Base-by-base conservation (phyloP, 2,888 invertebrate genomes). In the Erebia ligea region DNA sequence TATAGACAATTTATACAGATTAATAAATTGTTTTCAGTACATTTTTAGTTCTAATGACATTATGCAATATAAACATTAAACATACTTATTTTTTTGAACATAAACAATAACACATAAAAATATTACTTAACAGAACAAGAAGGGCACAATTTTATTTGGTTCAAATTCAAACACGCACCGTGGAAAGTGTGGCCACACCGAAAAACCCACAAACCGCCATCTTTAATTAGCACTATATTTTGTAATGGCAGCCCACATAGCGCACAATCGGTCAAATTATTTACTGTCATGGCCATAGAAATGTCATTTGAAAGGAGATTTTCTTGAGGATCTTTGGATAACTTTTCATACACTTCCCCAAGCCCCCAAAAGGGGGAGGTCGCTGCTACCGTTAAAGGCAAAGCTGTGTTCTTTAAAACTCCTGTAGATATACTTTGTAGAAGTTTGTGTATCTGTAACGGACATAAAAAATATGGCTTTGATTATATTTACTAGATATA, bases 111-210 rank as follows among this genome's bases (percentile, higher is more conserved):
- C 25, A 50, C 25, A 61, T 13, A 66, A 48, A 19, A 50, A 17
- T 61, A 48, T 73, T 66, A 75, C 45, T 76, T 62, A 61, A 83
- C 76, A 17, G 82, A 78, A 78, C 93, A 93, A 61, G 89, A 84
- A 0, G 93, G 91, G 66, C 94, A 94, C 48, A 94, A 75, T 76
- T 88, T 93, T 61, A 95, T 81, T 84, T 92, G 94, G 78, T 94
- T 94, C 76, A 95, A 89, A 77, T 94, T 91, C 78, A 95, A 90
- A 82, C 95, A 95, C 6, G 94, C 93, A 0, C 95, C 94, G 67
- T 95, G 95, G 82, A 94, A 95, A 68, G 93, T 93, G 79, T 95
- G 95, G 62, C 95, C 95, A 80, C 95, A 95, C 68, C 92, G 92
- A 82, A 95, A 95, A 63, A 94, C 93, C 87, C 95, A 94, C 2